These are phyloP conservation scores for Bombus huntii DNA, from an alignment of 1,140 invertebrate genomes.

Conservation along the genomic window DNA sequence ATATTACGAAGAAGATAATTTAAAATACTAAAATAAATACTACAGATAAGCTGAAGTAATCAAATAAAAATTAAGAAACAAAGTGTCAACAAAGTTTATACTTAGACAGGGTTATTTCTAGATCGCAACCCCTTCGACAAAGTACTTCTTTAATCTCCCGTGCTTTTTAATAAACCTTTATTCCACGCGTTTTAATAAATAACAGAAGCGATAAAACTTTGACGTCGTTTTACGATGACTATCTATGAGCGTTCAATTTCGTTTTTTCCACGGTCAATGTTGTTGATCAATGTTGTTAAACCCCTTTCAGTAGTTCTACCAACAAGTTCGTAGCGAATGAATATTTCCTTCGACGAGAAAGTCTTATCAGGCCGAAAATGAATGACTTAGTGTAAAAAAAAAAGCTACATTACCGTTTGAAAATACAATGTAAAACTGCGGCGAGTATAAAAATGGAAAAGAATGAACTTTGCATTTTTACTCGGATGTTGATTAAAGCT, in stretches of 20 bases:
- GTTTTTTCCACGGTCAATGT: not conserved
- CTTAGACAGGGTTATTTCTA: not conserved
- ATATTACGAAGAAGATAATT: too few relatives aligned
- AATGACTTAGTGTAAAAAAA: too few relatives aligned
- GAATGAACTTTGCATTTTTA: not conserved
- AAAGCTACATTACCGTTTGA: not conserved
- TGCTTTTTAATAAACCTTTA: conserved; percentile 23
- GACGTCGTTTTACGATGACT: conserved; percentile 1
- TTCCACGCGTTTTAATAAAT: conserved; percentile 6
- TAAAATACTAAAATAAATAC: not conserved
- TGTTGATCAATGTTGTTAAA: not conserved
- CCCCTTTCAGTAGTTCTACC: not conserved
- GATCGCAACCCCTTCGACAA: not conserved
- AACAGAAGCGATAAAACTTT: conserved; percentile 3
- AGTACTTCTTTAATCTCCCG: not conserved
- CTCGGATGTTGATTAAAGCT: not conserved
- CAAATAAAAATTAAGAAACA: not conserved
- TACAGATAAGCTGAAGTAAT: not conserved
- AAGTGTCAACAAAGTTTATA: not conserved
- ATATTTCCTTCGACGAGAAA: not conserved
- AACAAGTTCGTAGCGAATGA: not conserved
- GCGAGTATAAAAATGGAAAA: not conserved
- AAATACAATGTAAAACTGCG: not conserved
- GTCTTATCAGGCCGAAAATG: too few relatives aligned
- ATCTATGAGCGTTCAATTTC: not conserved